Evolutionary conservation across 2,888 invertebrate species (phyloP).

Genomic region (Himalopsyche kuldschensis): DNA sequence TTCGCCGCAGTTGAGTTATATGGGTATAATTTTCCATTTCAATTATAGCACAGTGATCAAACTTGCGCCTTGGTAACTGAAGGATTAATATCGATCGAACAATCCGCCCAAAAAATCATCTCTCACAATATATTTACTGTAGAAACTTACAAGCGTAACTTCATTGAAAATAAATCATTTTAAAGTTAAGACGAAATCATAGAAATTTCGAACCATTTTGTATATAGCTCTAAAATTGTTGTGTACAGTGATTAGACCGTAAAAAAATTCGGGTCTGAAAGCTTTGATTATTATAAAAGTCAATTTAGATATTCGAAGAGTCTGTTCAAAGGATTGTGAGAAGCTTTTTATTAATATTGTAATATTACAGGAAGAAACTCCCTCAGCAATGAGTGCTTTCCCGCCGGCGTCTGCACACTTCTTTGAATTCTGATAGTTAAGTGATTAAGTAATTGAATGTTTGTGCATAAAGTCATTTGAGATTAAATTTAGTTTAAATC

Average conservation of each 20-base stretch:
- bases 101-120: no score
- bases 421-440: background rate
- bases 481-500: constrained; percentile 21
- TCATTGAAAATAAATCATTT: no score
- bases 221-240: background rate
- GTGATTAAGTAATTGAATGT: constrained; percentile 11
- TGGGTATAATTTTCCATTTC: no score
- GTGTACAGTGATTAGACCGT: background rate
- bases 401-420: background rate
- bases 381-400: background rate
- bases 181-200: background rate
- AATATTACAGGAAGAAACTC: background rate
- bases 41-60: no score
- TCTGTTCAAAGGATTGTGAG: background rate
- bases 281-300: background rate
- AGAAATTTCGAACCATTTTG: background rate
- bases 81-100: no score
- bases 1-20: no score
- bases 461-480: constrained; percentile 32
- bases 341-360: background rate
- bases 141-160: no score
- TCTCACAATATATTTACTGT: no score
- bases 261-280: background rate
- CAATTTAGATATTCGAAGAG: background rate
- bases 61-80: no score